Evolutionary conservation across 1,140 invertebrate genomes (phyloP).

Genomic region (Colletes gigas): DNA sequence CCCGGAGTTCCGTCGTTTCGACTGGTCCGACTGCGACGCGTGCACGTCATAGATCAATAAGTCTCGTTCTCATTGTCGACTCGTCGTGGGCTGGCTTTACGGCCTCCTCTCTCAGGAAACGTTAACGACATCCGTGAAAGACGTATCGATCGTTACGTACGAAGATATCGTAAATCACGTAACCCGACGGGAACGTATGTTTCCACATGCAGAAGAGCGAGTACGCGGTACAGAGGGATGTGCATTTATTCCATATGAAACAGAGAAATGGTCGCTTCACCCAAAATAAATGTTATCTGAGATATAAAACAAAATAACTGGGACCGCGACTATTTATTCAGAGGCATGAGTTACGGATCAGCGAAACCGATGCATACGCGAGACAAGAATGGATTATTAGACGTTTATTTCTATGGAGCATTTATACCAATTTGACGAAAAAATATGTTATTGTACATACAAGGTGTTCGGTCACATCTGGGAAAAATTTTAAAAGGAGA

Average conservation of each 20-base stretch:
- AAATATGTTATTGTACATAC: too few species aligned
- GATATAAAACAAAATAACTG: too few species aligned
- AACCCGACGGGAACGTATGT: slow-evolving; percentile 41
- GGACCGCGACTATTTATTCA: not conserved
- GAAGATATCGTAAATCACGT: slow-evolving; percentile 57
- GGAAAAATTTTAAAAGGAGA: too few species aligned
- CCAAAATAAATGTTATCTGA: slow-evolving; percentile 5
- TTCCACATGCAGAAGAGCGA: slow-evolving; percentile 33
- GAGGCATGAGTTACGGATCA: not conserved
- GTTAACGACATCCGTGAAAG: slow-evolving; percentile 72
- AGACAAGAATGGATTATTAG: too few species aligned
- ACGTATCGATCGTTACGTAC: slow-evolving; percentile 65
- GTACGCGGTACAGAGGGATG: slow-evolving; percentile 27
- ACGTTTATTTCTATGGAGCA: too few species aligned
- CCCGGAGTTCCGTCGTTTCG: slow-evolving; percentile 18
- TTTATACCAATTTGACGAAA: too few species aligned
- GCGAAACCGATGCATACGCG: too few species aligned
- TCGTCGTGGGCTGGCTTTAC: slow-evolving; percentile 44
- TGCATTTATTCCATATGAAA: slow-evolving; percentile 25
- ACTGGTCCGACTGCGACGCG: slow-evolving; percentile 61
- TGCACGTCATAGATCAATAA: slow-evolving; percentile 75
- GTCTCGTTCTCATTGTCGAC: slow-evolving; percentile 72
- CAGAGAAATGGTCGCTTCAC: not conserved
- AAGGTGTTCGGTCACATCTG: too few species aligned
- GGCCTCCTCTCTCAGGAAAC: slow-evolving; percentile 70